Evolutionary conservation across 2,888 invertebrate species (phyloP), one percentile per base, ranked within the genome.

Genomic region (Junonia oenone): DNA sequence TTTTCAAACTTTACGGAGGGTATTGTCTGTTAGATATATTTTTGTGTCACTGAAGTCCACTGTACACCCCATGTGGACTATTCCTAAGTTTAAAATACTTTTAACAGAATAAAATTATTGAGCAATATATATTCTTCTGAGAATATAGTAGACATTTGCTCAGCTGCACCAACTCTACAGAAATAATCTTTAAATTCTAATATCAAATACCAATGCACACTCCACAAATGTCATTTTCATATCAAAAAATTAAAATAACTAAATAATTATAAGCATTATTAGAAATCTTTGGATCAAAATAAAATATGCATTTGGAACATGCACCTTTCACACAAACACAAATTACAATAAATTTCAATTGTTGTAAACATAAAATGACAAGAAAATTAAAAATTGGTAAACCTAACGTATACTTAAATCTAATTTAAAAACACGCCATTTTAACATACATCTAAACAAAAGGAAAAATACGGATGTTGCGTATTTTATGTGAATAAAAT

Each of bases 121-220:
- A 90, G 89, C 89, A 90, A 89, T 85, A 87, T 83, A 88, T 83
- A 88, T 86, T 82, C 86, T 68, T 83, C 84, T 76, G 78, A 84
- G 88, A 88, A 89, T 86, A 86, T 83, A 83, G 81, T 87, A 88
- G 86, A 89, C 86, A 84, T 84, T 87, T 88, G 86, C 89, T 86
- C 88, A 82, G 87, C 85, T 89, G 89, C 88, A 86, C 88, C 86
- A 87, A 86, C 81, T 84, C 84, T 85, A 88, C 83, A 40, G 82
- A 85, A 83, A 80, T 80, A 78, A 77, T 78, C 73, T 76, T 78
- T 78, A 82, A 81, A 76, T 72, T 72, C 83, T 83, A 85, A 75
- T 81, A 83, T 85, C 80, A 81, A 83, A 81, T 82, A 88, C 86
- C 86, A 83, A 86, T 83, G 84, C 87, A 81, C 84, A 87, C 86